Evolutionary conservation across 2,888 invertebrate species (phyloP).

Genomic region (Eurytoma adleriae): DNA sequence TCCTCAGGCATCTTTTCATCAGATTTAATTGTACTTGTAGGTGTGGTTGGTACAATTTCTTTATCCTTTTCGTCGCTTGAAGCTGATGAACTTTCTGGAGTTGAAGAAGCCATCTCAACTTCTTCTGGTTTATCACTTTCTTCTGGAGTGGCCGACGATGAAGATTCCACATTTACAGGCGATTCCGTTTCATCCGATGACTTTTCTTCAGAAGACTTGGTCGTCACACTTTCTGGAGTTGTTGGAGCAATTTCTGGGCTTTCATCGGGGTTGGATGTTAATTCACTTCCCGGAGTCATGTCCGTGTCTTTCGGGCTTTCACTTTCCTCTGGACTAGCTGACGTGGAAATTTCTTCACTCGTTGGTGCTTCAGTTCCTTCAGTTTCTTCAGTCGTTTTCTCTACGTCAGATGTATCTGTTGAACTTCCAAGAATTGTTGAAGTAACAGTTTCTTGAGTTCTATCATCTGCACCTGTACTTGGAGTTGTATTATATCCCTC

Average conservation of each 20-base stretch:
- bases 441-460: neutral
- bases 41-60: neutral
- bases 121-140: neutral
- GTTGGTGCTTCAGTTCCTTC: neutral
- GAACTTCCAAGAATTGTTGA: conserved; percentile 1
- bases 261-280: conserved; percentile 33
- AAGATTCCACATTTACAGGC: conserved; percentile 13
- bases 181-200: neutral
- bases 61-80: neutral
- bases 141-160: conserved; percentile 16
- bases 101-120: conserved; percentile 49
- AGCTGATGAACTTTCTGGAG: neutral
- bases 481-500: too few species aligned
- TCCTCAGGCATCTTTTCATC: too few species aligned
- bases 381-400: neutral
- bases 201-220: too few species aligned
- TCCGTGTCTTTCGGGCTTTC: conserved; percentile 29
- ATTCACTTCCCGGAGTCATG: conserved; percentile 44
- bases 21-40: too few species aligned
- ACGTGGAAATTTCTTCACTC: conserved; percentile 13
- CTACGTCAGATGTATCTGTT: neutral
- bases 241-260: neutral
- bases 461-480: neutral
- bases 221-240: too few species aligned
- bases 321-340: conserved; percentile 8